Base-by-base conservation (phyloP, 1,140 invertebrate genomes). In the Sycophila sp. region DNA sequence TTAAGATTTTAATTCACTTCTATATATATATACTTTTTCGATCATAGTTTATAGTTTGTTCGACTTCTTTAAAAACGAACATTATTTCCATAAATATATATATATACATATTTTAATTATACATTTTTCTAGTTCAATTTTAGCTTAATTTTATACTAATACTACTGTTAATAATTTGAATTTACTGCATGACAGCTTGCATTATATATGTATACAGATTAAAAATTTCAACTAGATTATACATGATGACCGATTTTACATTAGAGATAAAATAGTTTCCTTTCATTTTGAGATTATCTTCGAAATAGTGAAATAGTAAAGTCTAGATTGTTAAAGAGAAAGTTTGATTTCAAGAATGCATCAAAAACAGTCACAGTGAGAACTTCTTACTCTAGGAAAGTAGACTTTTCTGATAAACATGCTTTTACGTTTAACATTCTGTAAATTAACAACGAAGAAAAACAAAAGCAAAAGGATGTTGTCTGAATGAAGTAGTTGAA, bases 131-230 rank as follows among this genome's bases (percentile, higher is more conserved):
- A 19, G n/a, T 28, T 45, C 26, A 56, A 56, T 8, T 67, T 56
- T 28, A 3, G 17, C 30, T 34, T 59, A 22, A 2, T 45, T 40
- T 34, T 10, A 34, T 40, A 5, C 24, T 34, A 2, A 60, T 34
- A 34, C 24, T 60, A n/a, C 24, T 55, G 24, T 32, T 55, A 62
- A 62, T 69, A 51, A 60, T 22, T 69, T 7, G 24, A 36, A 69
- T 30, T 55, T 53, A 53, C 8, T 63, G 68, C 68, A 69, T 63
- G 51, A 13, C 28, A 11, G 28, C 68, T 56, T 69, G 38, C 40
- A 49, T 47, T 45, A 62, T 32, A 63, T 42, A 42, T 45, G 22
- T 40, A 19, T 19, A 56, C n/a, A 10, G 7, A 34, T 40, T 42
- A 34, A 6, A 45, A 56, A 15, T 32, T 63, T 19, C 8, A 11